These are phyloP conservation scores for Celastrina argiolus DNA, from an alignment of 2,888 invertebrate genomes.

Conservation along the genomic window DNA sequence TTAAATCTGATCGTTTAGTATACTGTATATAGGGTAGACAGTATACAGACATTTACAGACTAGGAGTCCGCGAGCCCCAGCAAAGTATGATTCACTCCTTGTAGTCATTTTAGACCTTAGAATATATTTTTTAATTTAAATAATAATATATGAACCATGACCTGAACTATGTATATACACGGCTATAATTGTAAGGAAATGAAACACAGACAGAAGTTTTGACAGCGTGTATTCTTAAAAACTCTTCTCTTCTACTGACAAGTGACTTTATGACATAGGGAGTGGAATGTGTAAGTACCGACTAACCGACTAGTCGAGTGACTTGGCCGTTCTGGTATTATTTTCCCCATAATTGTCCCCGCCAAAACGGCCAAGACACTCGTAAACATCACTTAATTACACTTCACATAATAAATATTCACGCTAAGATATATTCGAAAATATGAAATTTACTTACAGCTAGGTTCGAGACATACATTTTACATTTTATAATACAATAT, in stretches of 20 bases:
- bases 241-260: constrained; percentile 50
- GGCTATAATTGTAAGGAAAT: neutral
- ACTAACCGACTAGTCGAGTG: constrained; percentile 25
- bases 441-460: constrained; percentile 37
- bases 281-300: constrained; percentile 60
- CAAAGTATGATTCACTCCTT: no score
- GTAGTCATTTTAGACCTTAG: no score
- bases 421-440: constrained; percentile 28
- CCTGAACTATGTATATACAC: no score
- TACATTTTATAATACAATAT: constrained; percentile 48
- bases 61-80: no score
- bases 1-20: no score
- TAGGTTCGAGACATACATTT: constrained; percentile 32
- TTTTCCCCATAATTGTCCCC: no score
- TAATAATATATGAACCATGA: no score
- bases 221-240: constrained; percentile 40
- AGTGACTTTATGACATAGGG: constrained; percentile 46
- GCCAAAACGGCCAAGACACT: neutral
- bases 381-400: constrained; percentile 24
- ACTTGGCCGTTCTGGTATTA: neutral
- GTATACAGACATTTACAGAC: no score
- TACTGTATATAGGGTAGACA: no score
- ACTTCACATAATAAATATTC: constrained; percentile 36
- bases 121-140: no score
- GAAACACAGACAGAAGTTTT: neutral